These are phyloP conservation scores for Aegotheles bennettii DNA, from an alignment of 2,113 vertebrate species.

Conservation along the genomic window DNA sequence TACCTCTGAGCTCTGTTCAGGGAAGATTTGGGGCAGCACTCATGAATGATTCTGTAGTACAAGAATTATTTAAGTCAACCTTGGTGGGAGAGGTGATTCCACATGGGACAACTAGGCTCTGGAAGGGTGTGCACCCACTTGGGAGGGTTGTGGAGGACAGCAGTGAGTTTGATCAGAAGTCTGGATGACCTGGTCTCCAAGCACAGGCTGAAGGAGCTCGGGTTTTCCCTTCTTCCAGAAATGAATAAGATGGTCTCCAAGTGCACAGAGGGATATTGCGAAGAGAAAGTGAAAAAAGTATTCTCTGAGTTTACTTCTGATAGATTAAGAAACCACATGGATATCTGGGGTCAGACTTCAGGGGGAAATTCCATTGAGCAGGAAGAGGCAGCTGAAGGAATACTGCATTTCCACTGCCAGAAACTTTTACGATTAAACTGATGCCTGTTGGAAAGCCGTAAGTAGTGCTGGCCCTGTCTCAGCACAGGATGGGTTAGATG, in stretches of 20 bases:
- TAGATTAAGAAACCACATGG: neutral
- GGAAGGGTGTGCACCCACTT: neutral
- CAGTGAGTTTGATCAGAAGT: neutral
- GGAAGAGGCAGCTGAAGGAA: neutral
- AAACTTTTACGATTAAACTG: neutral
- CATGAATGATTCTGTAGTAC: too few species aligned
- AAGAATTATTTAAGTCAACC: neutral
- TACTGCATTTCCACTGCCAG: neutral
- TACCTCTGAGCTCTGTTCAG: neutral
- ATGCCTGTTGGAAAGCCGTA: neutral
- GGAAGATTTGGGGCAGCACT: neutral
- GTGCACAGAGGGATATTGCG: neutral
- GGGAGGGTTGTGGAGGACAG: neutral
- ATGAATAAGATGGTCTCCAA: neutral
- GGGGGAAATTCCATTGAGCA: neutral
- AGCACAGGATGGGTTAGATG: neutral
- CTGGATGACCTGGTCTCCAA: neutral
- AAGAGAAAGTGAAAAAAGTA: conserved; percentile 39
- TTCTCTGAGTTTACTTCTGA: neutral
- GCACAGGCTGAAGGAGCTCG: neutral
- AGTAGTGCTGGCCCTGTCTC: neutral
- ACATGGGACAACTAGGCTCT: neutral
- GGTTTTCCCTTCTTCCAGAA: neutral
- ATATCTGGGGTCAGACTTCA: neutral
- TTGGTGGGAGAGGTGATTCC: neutral